phyloP scores from a whole-genome alignment of 2,113 vertebrate species.

The Cebidichthys violaceus region DNA sequence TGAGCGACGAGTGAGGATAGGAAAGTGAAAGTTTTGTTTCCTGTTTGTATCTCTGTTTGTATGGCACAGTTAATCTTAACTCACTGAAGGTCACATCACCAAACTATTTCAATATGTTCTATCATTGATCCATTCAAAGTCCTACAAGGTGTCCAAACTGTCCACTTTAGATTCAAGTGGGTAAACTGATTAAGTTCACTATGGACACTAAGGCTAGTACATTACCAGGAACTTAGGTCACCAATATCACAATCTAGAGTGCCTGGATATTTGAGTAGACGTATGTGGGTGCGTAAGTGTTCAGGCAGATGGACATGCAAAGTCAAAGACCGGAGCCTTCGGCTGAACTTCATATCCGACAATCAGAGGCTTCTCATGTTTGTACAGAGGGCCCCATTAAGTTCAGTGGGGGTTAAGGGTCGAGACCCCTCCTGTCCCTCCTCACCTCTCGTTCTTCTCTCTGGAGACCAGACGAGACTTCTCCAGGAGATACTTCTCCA shows the following conservation, averaged over 20 bases:
- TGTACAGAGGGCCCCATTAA: constrained; percentile 34
- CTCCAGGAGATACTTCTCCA: constrained; percentile 98
- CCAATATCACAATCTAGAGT: background rate
- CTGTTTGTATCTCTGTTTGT: constrained; percentile 9
- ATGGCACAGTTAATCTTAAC: background rate
- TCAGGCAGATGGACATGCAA: constrained; percentile 9
- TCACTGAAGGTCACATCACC: background rate
- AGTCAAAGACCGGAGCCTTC: constrained; percentile 21
- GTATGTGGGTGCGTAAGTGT: background rate
- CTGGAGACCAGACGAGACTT: constrained; percentile 97
- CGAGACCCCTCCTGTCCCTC: constrained; percentile 5
- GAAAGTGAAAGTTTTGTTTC: background rate
- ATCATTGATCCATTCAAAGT: constrained; percentile 3
- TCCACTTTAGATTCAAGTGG: background rate
- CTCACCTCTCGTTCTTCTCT: constrained; percentile 96
- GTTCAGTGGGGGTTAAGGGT: constrained; percentile 47
- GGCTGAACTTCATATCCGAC: constrained; percentile 43
- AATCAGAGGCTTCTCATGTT: constrained; percentile 46
- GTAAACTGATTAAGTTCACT: background rate
- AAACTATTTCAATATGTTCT: background rate
- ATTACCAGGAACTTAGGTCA: background rate
- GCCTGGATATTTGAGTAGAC: background rate
- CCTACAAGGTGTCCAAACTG: background rate
- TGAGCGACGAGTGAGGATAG: background rate
- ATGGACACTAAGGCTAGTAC: background rate